Base-by-base conservation (phyloP, 2,888 invertebrate genomes). In the Laothoe populi region DNA sequence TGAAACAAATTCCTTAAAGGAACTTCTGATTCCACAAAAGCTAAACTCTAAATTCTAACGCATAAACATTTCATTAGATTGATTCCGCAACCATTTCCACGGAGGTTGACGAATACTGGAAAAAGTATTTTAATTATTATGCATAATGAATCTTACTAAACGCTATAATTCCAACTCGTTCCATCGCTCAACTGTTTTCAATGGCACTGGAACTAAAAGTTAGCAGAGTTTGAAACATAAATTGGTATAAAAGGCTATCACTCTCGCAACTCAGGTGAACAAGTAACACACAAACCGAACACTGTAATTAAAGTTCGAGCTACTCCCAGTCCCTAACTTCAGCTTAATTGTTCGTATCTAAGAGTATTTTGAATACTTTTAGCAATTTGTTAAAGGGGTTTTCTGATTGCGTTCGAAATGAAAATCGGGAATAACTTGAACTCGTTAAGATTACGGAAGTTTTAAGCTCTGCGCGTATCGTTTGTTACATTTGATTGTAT, bases 241-340 rank as follows among this genome's bases (percentile, higher is more conserved):
- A 79, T 78, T 77, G 75, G 74, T 70, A 72, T 72, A 78, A 78
- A 76, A 71, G 75, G 70, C 71, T 73, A 72, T 77, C 74, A 71
- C 75, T 66, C 66, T 67, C 64, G 62, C 31, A 44, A 31, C 45
- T 24, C n/a, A 44, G 44, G 46, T 38, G 44, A 61, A 16, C 45
- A 57, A 61, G 24, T 19, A 35, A 57, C 61, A 44, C 57, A 57
- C 61, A 57, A 19, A 61, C 44, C 57, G 57, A 61, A 61, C 57
- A 42, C 24, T 21, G 44, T 61, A 49, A 53, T 61, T 57, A 57
- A 61, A 53, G 53, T 61, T 49, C 24, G 38, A 59, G 53, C 31
- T 35, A 53, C 53, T 31, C 53, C 26, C 49, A 31, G 35, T 35
- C 35, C 31, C 19, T 35, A 53, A 53, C 53, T 53, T 53, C 16